Percentiles rank a stretch among this genome's conserved stretches.
These are phyloP conservation scores for Takifugu flavidus DNA, from an alignment of 2,113 vertebrate species.

Conservation along the genomic window DNA sequence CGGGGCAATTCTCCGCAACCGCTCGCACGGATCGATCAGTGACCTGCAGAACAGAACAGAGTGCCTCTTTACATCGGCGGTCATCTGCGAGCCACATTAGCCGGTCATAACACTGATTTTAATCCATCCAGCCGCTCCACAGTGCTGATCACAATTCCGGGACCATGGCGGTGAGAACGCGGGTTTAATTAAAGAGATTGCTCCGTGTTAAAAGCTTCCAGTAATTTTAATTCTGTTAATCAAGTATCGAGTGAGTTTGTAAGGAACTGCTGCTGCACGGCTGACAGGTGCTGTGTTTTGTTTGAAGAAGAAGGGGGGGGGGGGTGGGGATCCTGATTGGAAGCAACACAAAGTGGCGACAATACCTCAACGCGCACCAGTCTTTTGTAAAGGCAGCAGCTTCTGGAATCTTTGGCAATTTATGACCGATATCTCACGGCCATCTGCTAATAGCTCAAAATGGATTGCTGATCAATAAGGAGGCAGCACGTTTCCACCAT, in stretches of 20 bases:
- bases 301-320: background rate
- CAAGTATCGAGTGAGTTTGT: too few species aligned
- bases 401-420: background rate
- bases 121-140: background rate
- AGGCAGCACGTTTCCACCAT: constrained; percentile 60
- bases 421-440: constrained; percentile 55
- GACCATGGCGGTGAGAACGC: background rate
- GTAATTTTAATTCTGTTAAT: background rate
- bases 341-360: background rate
- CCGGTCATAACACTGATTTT: background rate
- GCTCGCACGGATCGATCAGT: constrained; percentile 92
- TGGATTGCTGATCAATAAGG: constrained; percentile 63
- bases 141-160: background rate
- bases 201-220: background rate
- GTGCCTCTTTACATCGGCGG: too few species aligned
- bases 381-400: too few species aligned
- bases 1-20: constrained; percentile 93
- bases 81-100: too few species aligned
- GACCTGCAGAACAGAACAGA: constrained; percentile 75
- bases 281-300: background rate
- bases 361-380: too few species aligned
- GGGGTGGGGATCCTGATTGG: background rate
- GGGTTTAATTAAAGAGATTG: background rate
- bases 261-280: background rate
- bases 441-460: constrained; percentile 56